Evolutionary conservation across 2,797 vertebrate genomes (phyloP), one percentile per base, ranked within the genome.

Genomic region (Malacoraja senta): DNA sequence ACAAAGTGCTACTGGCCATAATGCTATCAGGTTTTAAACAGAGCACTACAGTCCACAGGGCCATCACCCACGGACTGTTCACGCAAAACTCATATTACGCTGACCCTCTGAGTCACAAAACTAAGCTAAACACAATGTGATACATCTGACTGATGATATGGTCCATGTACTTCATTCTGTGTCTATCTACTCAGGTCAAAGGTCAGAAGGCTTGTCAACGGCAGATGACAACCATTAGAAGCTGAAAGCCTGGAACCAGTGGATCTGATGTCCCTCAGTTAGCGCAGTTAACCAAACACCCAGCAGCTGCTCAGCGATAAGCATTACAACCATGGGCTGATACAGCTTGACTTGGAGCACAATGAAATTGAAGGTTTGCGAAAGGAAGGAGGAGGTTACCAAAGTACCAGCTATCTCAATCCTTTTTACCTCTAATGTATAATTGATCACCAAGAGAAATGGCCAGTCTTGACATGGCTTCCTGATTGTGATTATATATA

Each of bases 141-240:
- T 53, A 53, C 95, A 96, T 95, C 96, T 96, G 96, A 96, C 95
- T 95, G 95, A 93, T 94, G 86, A 71, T 32, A 71, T 65, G 61
- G n/a, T 29, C 9, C 65, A 21, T 90, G 53, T n/a, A 65, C 68
- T 90, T 4, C 58, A 19, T 8, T 15, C 63, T 17, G 68, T 96
- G 96, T 96, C 94, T 94, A 71, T 65, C 78, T 93, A 63, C 94
- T 94, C 94, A 93, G 95, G 95, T 95, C 94, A 94, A 94, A 24
- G 93, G 95, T 95, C 95, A 93, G 93, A 94, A 93, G 53, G 53
- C 93, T 94, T 93, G 93, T 94, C 0, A 0, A 90, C 93, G 94
- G 94, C 94, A 94, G 94, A 78, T 93, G 68, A 93, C 61, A 65
- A 90, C 86, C 68, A 90, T 71, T 35, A 71, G 86, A 90, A 19